These are phyloP conservation scores for Hepsetus odoe DNA, from an alignment of 2,113 vertebrate genomes.

Conservation along the genomic window DNA sequence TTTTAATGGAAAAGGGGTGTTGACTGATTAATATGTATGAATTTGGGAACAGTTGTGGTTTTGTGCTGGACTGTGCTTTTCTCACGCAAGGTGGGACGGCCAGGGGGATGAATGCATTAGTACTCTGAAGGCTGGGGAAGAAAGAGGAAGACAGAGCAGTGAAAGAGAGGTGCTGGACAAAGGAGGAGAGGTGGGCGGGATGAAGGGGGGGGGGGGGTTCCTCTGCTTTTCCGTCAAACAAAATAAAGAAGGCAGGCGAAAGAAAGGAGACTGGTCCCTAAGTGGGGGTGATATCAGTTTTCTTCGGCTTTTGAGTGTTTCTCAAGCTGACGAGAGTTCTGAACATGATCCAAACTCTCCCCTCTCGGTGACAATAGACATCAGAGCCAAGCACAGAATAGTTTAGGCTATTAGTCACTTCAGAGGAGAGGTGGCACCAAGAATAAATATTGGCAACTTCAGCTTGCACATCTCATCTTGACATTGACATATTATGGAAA, in stretches of 20 bases:
- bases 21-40: conserved; percentile 84
- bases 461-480: conserved; percentile 7
- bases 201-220: conserved; percentile 31
- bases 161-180: conserved; percentile 59
- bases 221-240: conserved; percentile 53
- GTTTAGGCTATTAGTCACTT: conserved; percentile 37
- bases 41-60: conserved; percentile 75
- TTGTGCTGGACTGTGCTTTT: conserved; percentile 71
- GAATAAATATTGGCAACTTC: conserved; percentile 28
- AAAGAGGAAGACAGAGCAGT: conserved; percentile 53
- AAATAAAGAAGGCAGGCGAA: conserved; percentile 53
- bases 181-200: conserved; percentile 29
- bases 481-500: conserved; percentile 13
- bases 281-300: conserved; percentile 57
- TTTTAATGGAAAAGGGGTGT: conserved; percentile 76
- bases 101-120: conserved; percentile 79
- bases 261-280: conserved; percentile 42
- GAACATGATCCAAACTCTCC: conserved; percentile 50
- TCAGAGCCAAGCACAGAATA: conserved; percentile 31
- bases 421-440: conserved; percentile 3
- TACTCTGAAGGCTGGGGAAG: conserved; percentile 51
- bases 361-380: conserved; percentile 32
- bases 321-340: conserved; percentile 37
- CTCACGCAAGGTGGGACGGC: conserved; percentile 77
- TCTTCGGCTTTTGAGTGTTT: conserved; percentile 46